Conservation (phyloP, 2,797 vertebrate species). For the Ara ararauna region DNA sequence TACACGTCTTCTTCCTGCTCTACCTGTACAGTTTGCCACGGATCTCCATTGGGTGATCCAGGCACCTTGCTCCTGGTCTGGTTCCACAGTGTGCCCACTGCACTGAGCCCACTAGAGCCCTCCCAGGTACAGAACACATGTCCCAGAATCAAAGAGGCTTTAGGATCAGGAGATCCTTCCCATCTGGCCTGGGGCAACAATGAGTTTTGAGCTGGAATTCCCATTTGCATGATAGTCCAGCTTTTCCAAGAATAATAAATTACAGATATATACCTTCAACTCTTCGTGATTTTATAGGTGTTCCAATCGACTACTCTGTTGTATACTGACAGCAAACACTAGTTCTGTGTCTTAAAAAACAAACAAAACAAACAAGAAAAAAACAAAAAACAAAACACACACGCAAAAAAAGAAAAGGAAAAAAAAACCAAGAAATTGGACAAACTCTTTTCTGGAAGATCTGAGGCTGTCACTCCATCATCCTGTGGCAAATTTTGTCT, state of each 20-base stretch:
- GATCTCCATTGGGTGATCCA: not conserved
- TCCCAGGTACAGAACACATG: not conserved
- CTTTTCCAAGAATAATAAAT: not conserved
- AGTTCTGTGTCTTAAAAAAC: not conserved
- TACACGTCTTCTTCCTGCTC: not conserved
- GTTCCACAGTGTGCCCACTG: not conserved
- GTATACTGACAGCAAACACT: not conserved
- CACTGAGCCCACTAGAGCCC: not conserved
- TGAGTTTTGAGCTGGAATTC: not conserved
- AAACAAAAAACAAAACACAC: no score
- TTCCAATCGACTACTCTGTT: not conserved
- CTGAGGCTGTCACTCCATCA: not conserved
- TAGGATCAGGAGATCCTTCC: not conserved
- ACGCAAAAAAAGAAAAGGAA: not conserved
- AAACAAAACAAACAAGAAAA: not conserved
- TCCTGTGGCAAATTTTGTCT: not conserved
- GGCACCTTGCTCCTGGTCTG: not conserved
- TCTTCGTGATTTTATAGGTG: not conserved
- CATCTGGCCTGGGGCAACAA: not conserved
- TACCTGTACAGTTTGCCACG: not conserved
- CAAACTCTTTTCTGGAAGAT: not conserved
- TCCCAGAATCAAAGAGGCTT: not conserved
- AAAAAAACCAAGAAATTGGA: rapidly evolving
- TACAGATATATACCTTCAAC: not conserved
- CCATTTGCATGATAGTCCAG: not conserved